Evolutionary conservation across 2,113 vertebrate genomes (phyloP), one percentile per base, ranked within the genome.

Genomic region (Ictalurus furcatus): DNA sequence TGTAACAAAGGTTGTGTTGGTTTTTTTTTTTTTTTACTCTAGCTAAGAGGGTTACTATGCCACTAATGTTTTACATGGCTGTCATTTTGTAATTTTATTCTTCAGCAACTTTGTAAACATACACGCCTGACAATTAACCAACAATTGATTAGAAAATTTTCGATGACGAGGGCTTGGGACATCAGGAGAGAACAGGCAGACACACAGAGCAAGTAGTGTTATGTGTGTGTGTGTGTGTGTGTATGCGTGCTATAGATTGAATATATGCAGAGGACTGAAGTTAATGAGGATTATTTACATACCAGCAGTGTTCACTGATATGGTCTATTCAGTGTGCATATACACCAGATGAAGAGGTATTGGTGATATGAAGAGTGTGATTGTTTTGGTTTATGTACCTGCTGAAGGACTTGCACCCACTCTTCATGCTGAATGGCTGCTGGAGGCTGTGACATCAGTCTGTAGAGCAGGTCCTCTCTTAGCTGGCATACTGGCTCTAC

Each of bases 401-500:
- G 95, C 91, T 96, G 92, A 84, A 96, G 86, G 28, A 97, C 91
- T 85, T 93, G 93, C 84, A 91, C 87, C 81, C 93, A 93, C 91
- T 94, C 89, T 89, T 94, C 88, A 37, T 91, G 56, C 3, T 84
- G 84, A 74, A 88, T 81, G 71, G 89, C 59, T 93, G 91, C 74
- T 79, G 90, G 40, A 19, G 91, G 93, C 80, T 93, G 84, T 90
- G 95, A 92, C 85, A 85, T 63, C 92, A 97, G 92, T 87, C 94
- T 95, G 91, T 95, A 94, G 90, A 94, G 91, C 85, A 99, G 94
- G 91, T 97, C 96, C 69, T 96, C 95, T 91, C 91, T 96, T 17
- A 99, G 94, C 86, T 97, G 97, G 94, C 94, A 94, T 91, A 98
- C 61, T 63, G 97, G 96, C 90, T 91, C 92, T 58, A 98, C 94